phyloP scores from a whole-genome alignment of 1,140 invertebrate species.

The Belonocnema kinseyi region DNA sequence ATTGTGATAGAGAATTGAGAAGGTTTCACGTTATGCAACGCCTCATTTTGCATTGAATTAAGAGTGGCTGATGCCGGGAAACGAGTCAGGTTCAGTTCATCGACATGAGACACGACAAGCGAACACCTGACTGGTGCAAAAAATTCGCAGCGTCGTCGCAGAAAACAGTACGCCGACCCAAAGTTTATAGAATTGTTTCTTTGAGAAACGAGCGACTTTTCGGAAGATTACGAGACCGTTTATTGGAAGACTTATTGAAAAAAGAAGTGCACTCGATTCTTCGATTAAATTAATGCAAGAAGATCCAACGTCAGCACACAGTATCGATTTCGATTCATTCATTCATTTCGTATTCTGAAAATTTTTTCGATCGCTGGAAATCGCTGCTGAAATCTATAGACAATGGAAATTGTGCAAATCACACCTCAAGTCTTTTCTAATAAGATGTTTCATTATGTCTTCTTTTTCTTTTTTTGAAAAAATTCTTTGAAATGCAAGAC shows the following conservation, averaged over 20 bases:
- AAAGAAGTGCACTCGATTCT: neutral
- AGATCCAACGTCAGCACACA: too few species aligned
- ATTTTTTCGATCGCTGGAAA: too few species aligned
- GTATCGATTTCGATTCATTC: too few species aligned
- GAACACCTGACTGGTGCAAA: slow-evolving; percentile 21
- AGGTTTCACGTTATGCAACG: slow-evolving; percentile 3
- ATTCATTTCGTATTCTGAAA: too few species aligned
- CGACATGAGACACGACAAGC: slow-evolving; percentile 8
- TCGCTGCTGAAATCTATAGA: too few species aligned
- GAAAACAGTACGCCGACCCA: neutral
- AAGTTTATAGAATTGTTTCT: neutral
- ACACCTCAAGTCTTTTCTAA: too few species aligned
- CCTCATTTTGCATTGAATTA: slow-evolving; percentile 26
- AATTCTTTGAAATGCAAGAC: too few species aligned
- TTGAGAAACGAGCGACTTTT: slow-evolving; percentile 1
- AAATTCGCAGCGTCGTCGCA: slow-evolving; percentile 8
- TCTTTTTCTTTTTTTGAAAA: too few species aligned
- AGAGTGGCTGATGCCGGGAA: slow-evolving; percentile 1
- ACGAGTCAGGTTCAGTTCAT: slow-evolving; percentile 21
- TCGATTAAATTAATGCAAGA: neutral
- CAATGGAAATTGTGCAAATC: too few species aligned
- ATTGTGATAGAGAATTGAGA: neutral
- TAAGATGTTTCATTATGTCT: too few species aligned
- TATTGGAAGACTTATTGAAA: neutral
- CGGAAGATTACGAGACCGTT: slow-evolving; percentile 16